Evolutionary conservation across 2,113 vertebrate species (phyloP).

Genomic region (Dolichotis patagonum): DNA sequence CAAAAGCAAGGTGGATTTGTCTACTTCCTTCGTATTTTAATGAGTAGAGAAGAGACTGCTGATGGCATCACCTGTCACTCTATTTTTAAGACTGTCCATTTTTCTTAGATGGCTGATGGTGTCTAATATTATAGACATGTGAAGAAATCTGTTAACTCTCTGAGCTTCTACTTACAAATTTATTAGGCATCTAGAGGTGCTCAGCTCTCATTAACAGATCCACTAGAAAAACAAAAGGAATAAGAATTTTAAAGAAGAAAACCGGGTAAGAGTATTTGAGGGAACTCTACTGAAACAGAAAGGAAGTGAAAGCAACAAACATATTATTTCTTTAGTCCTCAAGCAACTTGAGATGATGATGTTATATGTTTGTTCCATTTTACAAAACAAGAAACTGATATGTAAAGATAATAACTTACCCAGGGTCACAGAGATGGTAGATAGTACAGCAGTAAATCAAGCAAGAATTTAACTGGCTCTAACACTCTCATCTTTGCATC

Average conservation of each 20-base stretch:
- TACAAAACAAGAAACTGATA: neutral
- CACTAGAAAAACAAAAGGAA: neutral
- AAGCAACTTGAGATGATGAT: neutral
- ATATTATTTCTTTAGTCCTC: neutral
- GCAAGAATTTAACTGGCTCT: neutral
- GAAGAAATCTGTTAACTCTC: neutral
- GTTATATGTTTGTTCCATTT: neutral
- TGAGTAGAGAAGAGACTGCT: neutral
- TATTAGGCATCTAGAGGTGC: neutral
- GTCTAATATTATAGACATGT: neutral
- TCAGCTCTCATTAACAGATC: neutral
- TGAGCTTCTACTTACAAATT: slow-evolving; percentile 4
- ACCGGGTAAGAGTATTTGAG: neutral
- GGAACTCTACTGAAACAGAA: neutral
- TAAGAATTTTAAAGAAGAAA: neutral
- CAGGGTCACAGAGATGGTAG: neutral
- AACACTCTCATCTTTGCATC: neutral
- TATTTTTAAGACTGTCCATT: neutral
- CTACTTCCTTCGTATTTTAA: neutral
- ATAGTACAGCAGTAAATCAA: neutral
- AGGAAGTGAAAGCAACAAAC: no score
- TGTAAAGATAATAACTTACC: neutral
- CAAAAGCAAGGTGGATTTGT: neutral
- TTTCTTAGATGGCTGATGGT: neutral
- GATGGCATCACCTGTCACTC: neutral